Percentiles rank a stretch among this genome's conserved stretches.
These are phyloP conservation scores for Salpingus planirostris DNA, from an alignment of 2,888 invertebrate genomes.

Conservation along the genomic window DNA sequence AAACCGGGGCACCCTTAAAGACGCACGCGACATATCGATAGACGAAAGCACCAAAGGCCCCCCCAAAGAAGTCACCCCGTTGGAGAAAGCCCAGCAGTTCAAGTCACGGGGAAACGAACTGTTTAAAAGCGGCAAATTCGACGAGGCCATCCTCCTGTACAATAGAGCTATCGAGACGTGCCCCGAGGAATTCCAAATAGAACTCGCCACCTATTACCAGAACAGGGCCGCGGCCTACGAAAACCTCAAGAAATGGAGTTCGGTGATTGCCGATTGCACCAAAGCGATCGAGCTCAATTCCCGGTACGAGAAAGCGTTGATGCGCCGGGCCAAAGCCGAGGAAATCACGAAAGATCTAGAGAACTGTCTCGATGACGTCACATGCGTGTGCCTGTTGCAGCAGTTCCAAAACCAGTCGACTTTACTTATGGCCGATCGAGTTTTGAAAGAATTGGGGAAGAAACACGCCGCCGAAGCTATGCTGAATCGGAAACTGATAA, in stretches of 20 bases:
- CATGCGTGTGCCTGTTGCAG: slow-evolving; percentile 86
- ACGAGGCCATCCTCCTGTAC: slow-evolving; percentile 84
- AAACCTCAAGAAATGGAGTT: slow-evolving; percentile 74
- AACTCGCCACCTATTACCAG: slow-evolving; percentile 87
- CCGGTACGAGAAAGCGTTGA: slow-evolving; percentile 80
- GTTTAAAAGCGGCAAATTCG: slow-evolving; percentile 79
- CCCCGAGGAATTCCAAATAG: slow-evolving; percentile 60
- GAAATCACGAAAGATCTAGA: slow-evolving; percentile 73
- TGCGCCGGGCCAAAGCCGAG: slow-evolving; percentile 72
- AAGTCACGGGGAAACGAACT: slow-evolving; percentile 84
- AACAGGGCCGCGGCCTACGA: slow-evolving; percentile 94
- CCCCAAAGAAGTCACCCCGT: slow-evolving; percentile 45
- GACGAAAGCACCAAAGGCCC: slow-evolving; percentile 12
- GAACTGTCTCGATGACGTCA: slow-evolving; percentile 83
- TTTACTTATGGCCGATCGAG: slow-evolving; percentile 75
- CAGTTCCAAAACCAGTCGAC: slow-evolving; percentile 75
- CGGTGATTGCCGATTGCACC: slow-evolving; percentile 80
- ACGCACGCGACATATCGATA: slow-evolving; percentile 14
- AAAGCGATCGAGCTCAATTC: slow-evolving; percentile 77
- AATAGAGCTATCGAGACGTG: slow-evolving; percentile 90
- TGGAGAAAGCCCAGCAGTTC: slow-evolving; percentile 65
- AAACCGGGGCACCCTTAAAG: slow-evolving; percentile 30
- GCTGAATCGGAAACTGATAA: slow-evolving; percentile 55
- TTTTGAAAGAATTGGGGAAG: slow-evolving; percentile 74
- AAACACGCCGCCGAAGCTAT: slow-evolving; percentile 69